These are phyloP conservation scores for Drosophila grimshawi DNA, from an alignment of 1,140 invertebrate genomes.

Conservation along the genomic window DNA sequence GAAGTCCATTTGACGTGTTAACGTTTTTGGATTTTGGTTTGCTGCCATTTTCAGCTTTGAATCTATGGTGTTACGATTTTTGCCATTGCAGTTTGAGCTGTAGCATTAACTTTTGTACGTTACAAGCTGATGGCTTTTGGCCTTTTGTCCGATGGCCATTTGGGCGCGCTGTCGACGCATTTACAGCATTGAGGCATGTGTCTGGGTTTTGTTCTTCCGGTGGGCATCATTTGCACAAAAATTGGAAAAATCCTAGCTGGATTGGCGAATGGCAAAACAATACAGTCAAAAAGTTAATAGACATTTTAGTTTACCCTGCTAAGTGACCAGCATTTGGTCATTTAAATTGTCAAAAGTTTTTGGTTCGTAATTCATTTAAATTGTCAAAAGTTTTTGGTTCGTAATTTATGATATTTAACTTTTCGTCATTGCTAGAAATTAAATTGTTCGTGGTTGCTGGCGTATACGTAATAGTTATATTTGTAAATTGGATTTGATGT, in stretches of 20 bases:
- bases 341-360: slow-evolving; percentile 57
- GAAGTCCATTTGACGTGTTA: slow-evolving; percentile 55
- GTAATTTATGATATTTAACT: slow-evolving; percentile 18
- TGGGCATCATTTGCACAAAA: slow-evolving; percentile 80
- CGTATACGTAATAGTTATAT: slow-evolving; percentile 38
- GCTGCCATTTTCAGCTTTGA: slow-evolving; percentile 56
- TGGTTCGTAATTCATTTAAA: slow-evolving; percentile 57
- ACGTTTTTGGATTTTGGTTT: slow-evolving; percentile 50
- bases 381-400: slow-evolving; percentile 39
- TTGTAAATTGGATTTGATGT: slow-evolving; percentile 29
- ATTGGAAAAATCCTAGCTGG: slow-evolving; percentile 65
- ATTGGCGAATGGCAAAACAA: slow-evolving; percentile 40
- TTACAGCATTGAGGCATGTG: slow-evolving; percentile 66
- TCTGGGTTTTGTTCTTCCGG: slow-evolving; percentile 68
- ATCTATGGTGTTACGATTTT: slow-evolving; percentile 33
- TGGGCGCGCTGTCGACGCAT: slow-evolving; percentile 16
- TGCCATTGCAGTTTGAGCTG: slow-evolving; percentile 21
- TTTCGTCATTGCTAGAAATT: background rate
- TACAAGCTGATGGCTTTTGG: slow-evolving; percentile 58
- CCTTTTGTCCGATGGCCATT: slow-evolving; percentile 13
- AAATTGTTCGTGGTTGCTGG: background rate
- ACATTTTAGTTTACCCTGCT: slow-evolving; percentile 43
- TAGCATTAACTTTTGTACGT: slow-evolving; percentile 73
- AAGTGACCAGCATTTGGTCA: background rate
- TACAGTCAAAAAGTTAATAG: slow-evolving; percentile 64